phyloP scores from a whole-genome alignment of 2,113 vertebrate genomes.

The Odontophorus gujanensis region DNA sequence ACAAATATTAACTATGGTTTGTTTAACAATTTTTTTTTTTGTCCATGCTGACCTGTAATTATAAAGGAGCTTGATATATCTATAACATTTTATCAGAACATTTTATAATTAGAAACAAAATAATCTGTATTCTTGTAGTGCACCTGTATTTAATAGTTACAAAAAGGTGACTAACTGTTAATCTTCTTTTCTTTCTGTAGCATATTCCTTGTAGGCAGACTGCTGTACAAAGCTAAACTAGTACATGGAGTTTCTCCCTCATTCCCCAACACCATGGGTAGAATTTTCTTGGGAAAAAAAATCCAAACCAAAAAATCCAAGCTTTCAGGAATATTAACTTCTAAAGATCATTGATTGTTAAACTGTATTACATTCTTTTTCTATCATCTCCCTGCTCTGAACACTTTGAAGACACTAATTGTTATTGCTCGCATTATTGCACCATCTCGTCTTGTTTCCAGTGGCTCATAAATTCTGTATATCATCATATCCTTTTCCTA shows the following conservation, averaged over 20 bases:
- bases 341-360: constrained; percentile 47
- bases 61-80: background rate
- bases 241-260: background rate
- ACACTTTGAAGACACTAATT: constrained; percentile 55
- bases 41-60: background rate
- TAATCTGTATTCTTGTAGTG: background rate
- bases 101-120: background rate
- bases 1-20: constrained; percentile 39
- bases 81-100: background rate
- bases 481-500: constrained; percentile 33
- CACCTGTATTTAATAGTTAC: background rate
- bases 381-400: constrained; percentile 55
- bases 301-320: background rate
- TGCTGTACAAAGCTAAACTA: background rate
- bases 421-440: constrained; percentile 56
- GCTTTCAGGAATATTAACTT: constrained; percentile 40
- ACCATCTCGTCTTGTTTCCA: constrained; percentile 32
- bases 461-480: constrained; percentile 34
- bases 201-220: background rate
- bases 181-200: background rate
- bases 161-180: background rate
- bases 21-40: background rate
- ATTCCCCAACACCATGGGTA: background rate
- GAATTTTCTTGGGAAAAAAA: background rate
- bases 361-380: constrained; percentile 55